Evolutionary conservation across 2,888 invertebrate species (phyloP), one percentile per base, ranked within the genome.

Genomic region (Luperina nickerlii): DNA sequence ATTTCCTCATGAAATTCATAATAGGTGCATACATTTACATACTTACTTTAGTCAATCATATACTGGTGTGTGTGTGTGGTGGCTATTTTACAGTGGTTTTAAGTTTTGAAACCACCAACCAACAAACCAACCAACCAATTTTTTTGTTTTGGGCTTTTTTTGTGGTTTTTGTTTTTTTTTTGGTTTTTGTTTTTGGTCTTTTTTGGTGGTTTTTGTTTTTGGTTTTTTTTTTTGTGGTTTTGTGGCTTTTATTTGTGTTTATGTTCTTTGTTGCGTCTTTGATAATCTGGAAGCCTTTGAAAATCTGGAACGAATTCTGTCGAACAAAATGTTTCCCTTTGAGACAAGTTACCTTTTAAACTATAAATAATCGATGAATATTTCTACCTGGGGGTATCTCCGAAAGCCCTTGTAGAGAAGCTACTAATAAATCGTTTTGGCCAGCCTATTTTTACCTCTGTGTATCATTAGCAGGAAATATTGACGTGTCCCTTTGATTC

Each of bases 1-100:
- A 45, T 27, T 78, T 77, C 66, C 54, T 81, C 7, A 38, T 79
- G 48, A 38, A 4, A 24, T 24, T 27, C 11, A 4, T n/a, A 62
- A n/a, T n/a, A 48, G 18, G 4, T 60, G 20, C n/a, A 3, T n/a
- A n/a, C n/a, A n/a, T n/a, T n/a, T n/a, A n/a, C n/a, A n/a, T n/a
- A n/a, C n/a, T n/a, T n/a, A n/a, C 70, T 71, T 38, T n/a, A 11
- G 18, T 54, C 15, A 15, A 15, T 69, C 1, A 20, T 27, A 20
- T 7, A 27, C n/a, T 42, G 27, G 48, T 15, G 48, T 15, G 48
- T 48, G 48, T 13, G 48, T 48, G 48, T 15, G 13, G 3, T 27
- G 2, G 20, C 42, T 24, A 13, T 1, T 70, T 70, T 13, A 8
- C 4, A 20, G 13, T 20, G 0, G 1, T 48, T 4, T 4, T 11